Percentiles rank a stretch among this genome's conserved stretches.
Evolutionary conservation across 2,888 invertebrate genomes (phyloP).

Genomic region (Perdita meconis): DNA sequence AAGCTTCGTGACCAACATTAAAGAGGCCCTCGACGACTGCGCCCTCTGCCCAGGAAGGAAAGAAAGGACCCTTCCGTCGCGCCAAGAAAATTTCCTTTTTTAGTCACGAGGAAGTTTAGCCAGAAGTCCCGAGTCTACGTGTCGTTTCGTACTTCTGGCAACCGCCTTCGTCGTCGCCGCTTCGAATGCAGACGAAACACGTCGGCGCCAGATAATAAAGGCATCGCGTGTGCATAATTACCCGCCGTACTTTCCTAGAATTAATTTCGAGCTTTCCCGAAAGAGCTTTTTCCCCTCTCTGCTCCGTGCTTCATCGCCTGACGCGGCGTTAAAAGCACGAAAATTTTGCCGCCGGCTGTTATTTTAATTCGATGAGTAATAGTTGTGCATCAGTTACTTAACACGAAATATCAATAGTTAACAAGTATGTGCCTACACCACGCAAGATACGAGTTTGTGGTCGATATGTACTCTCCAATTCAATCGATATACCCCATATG

Average conservation of each 20-base stretch:
- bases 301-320: conserved; percentile 35
- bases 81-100: no score
- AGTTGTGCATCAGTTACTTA: no score
- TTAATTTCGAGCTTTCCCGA: conserved; percentile 70
- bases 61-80: neutral
- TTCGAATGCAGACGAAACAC: conserved; percentile 53
- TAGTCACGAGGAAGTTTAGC: no score
- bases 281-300: conserved; percentile 51
- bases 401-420: no score
- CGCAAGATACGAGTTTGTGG: no score
- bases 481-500: no score
- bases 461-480: no score
- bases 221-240: conserved; percentile 76
- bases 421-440: no score
- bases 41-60: neutral
- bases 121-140: no score
- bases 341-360: conserved; percentile 34
- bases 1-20: conserved; percentile 21
- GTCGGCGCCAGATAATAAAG: conserved; percentile 61
- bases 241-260: conserved; percentile 72
- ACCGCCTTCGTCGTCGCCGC: conserved; percentile 29
- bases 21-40: conserved; percentile 3
- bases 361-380: no score
- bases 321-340: conserved; percentile 43
- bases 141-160: conserved; percentile 5